Conservation (phyloP, 2,888 invertebrate genomes). For the Agapostemon virescens region DNA sequence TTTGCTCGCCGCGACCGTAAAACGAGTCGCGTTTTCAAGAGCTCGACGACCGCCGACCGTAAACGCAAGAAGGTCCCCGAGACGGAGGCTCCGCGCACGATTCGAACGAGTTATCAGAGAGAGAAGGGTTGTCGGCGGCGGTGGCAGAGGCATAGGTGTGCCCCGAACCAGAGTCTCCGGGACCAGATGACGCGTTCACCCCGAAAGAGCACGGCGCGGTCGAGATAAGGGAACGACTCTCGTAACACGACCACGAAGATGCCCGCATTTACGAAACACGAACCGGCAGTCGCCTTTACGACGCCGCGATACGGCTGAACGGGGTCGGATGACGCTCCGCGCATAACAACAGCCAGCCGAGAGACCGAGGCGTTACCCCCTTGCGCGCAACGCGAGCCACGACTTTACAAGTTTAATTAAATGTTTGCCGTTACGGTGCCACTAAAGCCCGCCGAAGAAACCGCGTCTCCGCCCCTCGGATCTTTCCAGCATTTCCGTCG, state of each 20-base stretch:
- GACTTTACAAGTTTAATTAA: conserved; percentile 76
- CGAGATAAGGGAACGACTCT: conserved; percentile 77
- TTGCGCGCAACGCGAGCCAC: conserved; percentile 40
- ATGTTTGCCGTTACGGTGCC: conserved; percentile 66
- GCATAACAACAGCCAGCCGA: conserved; percentile 66
- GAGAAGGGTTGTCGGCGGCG: conserved; percentile 24
- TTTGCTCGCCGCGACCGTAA: too few relatives aligned
- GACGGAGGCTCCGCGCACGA: not conserved
- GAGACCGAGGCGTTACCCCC: conserved; percentile 29
- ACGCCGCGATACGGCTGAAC: conserved; percentile 70
- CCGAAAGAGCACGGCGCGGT: conserved; percentile 35
- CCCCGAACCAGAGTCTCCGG: conserved; percentile 56
- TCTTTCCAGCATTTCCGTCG: conserved; percentile 53
- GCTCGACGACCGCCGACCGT: not conserved
- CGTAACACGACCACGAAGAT: conserved; percentile 79
- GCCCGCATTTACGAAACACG: conserved; percentile 77
- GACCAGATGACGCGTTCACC: conserved; percentile 80
- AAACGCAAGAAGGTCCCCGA: not conserved
- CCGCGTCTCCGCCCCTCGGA: conserved; percentile 28
- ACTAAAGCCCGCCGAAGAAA: conserved; percentile 60
- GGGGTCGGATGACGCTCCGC: conserved; percentile 62
- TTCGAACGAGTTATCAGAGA: not conserved
- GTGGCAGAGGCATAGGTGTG: conserved; percentile 43
- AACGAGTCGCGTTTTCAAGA: too few relatives aligned
- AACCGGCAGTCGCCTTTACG: conserved; percentile 78